Evolutionary conservation across 2,113 vertebrate genomes (phyloP).

Genomic region (Euleptes europaea): DNA sequence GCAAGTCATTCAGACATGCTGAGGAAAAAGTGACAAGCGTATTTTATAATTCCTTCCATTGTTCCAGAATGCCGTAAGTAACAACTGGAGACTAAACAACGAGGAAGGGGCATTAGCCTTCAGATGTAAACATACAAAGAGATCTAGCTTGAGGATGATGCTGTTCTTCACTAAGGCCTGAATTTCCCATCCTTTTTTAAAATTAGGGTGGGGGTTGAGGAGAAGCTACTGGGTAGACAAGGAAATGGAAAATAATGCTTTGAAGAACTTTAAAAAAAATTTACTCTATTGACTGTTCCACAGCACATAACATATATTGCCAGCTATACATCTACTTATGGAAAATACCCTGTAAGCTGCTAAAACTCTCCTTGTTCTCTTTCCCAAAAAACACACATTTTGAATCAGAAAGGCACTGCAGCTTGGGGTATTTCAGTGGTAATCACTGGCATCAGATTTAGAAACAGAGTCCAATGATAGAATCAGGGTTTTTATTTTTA

Average conservation of each 20-base stretch:
- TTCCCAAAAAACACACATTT: slow-evolving; percentile 31
- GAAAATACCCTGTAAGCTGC: slow-evolving; percentile 76
- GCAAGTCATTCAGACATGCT: not conserved
- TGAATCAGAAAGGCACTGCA: slow-evolving; percentile 5
- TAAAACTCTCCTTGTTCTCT: slow-evolving; percentile 18
- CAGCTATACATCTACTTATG: slow-evolving; percentile 73
- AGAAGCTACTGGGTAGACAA: slow-evolving; percentile 18
- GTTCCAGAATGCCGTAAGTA: not conserved
- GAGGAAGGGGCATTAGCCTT: not conserved
- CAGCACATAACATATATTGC: slow-evolving; percentile 80
- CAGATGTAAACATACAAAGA: not conserved
- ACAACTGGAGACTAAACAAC: slow-evolving; percentile 2
- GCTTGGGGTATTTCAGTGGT: slow-evolving; percentile 23
- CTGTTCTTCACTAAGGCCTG: not conserved
- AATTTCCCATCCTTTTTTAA: not conserved
- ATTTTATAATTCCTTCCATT: slow-evolving; percentile 4
- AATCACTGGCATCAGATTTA: slow-evolving; percentile 41
- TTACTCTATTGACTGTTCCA: slow-evolving; percentile 55
- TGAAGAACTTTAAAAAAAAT: slow-evolving; percentile 60
- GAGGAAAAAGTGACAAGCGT: not conserved
- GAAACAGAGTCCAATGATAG: slow-evolving; percentile 22
- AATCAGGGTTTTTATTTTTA: slow-evolving; percentile 4
- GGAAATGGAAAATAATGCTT: slow-evolving; percentile 54
- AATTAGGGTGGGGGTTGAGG: not conserved
- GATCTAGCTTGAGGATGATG: fast-evolving